Conservation (phyloP, 2,113 vertebrate species). For the Gyps fulvus region DNA sequence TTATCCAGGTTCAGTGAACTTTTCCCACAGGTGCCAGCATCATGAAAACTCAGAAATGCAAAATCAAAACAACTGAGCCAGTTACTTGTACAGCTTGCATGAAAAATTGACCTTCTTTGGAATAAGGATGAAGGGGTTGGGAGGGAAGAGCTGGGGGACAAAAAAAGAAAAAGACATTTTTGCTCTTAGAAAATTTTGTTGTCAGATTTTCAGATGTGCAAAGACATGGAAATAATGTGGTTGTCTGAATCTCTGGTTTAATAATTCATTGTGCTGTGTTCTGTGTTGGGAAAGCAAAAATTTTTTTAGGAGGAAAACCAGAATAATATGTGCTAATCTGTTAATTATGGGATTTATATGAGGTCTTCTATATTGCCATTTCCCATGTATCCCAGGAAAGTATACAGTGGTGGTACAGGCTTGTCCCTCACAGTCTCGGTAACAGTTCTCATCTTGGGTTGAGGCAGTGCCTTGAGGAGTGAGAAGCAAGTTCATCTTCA, state of each 20-base stretch:
- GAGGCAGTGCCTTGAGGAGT: not conserved
- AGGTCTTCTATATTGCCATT: not conserved
- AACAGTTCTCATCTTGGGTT: not conserved
- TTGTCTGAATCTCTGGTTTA: not conserved
- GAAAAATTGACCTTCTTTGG: not conserved
- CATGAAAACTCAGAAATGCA: not conserved
- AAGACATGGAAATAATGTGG: not conserved
- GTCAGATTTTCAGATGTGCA: not conserved
- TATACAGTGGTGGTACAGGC: not conserved
- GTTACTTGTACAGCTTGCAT: not conserved
- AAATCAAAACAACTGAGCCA: not conserved
- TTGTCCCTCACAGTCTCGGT: not conserved
- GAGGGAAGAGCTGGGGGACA: not conserved
- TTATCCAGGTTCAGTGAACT: not conserved
- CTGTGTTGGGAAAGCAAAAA: not conserved
- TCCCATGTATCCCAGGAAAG: not conserved
- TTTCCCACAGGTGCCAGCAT: not conserved
- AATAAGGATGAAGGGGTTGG: not conserved
- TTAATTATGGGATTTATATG: not conserved
- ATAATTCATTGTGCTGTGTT: not conserved
- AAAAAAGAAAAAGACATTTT: not conserved
- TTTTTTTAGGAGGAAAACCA: not conserved
- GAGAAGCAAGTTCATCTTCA: not conserved
- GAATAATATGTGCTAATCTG: not conserved
- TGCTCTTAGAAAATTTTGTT: not conserved